phyloP scores from a whole-genome alignment of 53 echinoderm and acorn worm species.

The Echinometra lucunter region DNA sequence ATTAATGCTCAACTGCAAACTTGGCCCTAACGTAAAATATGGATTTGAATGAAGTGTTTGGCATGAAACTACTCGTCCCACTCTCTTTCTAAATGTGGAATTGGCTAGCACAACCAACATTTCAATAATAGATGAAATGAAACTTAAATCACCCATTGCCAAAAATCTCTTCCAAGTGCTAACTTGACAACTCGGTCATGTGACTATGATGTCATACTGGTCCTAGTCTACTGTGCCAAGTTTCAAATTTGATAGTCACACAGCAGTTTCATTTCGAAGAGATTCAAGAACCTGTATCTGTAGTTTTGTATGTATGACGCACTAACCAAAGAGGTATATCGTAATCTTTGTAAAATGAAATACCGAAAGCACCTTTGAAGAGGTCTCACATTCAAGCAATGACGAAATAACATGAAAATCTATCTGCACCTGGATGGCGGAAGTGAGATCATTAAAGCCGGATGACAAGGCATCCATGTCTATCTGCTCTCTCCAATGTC shows the following conservation, averaged over 20 bases:
- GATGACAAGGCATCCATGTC: slow-evolving; percentile 10
- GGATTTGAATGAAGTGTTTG: slow-evolving; percentile 15
- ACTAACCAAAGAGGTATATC: not conserved
- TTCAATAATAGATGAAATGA: slow-evolving; percentile 1
- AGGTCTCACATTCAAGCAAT: not conserved
- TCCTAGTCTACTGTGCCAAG: not conserved
- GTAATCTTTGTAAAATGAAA: not conserved
- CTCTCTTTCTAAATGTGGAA: not conserved
- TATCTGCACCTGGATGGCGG: slow-evolving; percentile 56
- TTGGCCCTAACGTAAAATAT: not conserved
- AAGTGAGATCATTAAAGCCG: slow-evolving; percentile 13
- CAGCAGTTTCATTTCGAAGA: not conserved
- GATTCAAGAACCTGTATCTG: not conserved
- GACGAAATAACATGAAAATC: slow-evolving; percentile 62
- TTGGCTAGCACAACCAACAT: not conserved
- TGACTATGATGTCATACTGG: slow-evolving; percentile 45
- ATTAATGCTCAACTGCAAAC: not conserved
- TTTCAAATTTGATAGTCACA: not conserved
- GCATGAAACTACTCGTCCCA: slow-evolving; percentile 1
- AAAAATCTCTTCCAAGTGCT: not conserved
- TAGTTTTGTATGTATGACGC: not conserved
- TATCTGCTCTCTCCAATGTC: slow-evolving; percentile 25
- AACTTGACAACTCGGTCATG: slow-evolving; percentile 24
- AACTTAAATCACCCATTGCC: not conserved
- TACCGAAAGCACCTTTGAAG: not conserved